Evolutionary conservation across 2,797 vertebrate species (phyloP).

Genomic region (Peromyscus melanophrys): DNA sequence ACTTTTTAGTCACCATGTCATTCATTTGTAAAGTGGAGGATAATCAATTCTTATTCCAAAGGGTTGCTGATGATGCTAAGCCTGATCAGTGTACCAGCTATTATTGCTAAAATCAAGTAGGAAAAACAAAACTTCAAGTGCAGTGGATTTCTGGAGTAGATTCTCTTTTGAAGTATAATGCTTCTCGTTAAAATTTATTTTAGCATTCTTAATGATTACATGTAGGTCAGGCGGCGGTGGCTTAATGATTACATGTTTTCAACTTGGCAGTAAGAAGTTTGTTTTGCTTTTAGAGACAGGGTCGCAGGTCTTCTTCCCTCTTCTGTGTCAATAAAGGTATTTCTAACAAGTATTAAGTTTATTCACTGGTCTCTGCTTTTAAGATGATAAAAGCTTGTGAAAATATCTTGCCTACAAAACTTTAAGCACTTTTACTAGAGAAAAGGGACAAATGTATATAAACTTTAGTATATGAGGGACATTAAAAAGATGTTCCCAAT

Average conservation of each 20-base stretch:
- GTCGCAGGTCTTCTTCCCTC: neutral
- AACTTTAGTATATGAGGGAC: constrained; percentile 4
- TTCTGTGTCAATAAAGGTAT: neutral
- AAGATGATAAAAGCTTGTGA: constrained; percentile 26
- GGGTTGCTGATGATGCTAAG: neutral
- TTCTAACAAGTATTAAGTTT: neutral
- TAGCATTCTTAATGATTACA: neutral
- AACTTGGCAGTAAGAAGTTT: neutral
- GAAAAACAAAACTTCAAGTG: constrained; percentile 38
- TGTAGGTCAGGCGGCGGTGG: no score
- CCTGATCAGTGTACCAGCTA: neutral
- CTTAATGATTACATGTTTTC: neutral
- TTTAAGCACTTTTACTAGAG: constrained; percentile 4
- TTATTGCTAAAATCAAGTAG: constrained; percentile 43
- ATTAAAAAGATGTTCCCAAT: constrained; percentile 4
- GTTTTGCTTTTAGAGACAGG: neutral
- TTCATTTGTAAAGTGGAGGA: neutral
- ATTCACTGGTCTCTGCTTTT: neutral
- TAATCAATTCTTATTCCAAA: neutral
- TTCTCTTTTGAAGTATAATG: neutral
- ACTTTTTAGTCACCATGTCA: neutral
- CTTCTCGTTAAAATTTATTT: constrained; percentile 37
- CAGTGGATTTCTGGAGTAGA: neutral
- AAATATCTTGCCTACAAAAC: constrained; percentile 27
- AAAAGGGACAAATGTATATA: constrained; percentile 19